These are phyloP conservation scores for Sebastes taczanowskii DNA, from an alignment of 2,797 vertebrate species.

Conservation along the genomic window DNA sequence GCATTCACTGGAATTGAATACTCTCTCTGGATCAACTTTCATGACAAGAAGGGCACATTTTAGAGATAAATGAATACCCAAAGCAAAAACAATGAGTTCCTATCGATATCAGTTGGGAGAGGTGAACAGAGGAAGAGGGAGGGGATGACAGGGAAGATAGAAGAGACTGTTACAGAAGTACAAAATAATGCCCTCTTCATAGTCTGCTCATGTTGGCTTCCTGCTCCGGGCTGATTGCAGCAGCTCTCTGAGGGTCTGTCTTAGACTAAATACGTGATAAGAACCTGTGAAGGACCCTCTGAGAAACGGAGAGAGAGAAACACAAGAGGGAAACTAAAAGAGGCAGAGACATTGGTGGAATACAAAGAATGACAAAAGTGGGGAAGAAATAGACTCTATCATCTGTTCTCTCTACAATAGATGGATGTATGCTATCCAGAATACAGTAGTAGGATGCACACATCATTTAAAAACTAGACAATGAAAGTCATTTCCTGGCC, in stretches of 20 bases:
- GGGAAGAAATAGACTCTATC: background rate
- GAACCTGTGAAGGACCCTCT: slow-evolving; percentile 29
- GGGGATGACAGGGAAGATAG: slow-evolving; percentile 25
- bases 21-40: slow-evolving; percentile 25
- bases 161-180: slow-evolving; percentile 29
- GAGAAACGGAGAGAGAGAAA: slow-evolving; percentile 6
- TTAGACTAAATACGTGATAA: slow-evolving; percentile 46
- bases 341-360: background rate
- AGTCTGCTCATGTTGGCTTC: slow-evolving; percentile 29
- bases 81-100: slow-evolving; percentile 21
- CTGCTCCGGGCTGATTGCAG: slow-evolving; percentile 46
- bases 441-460: background rate
- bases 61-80: slow-evolving; percentile 26
- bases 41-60: slow-evolving; percentile 5
- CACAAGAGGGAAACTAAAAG: background rate
- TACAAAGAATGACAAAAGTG: background rate
- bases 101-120: slow-evolving; percentile 5
- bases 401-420: background rate
- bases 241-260: slow-evolving; percentile 29
- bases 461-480: background rate
- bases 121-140: background rate
- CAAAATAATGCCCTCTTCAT: slow-evolving; percentile 28
- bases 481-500: background rate
- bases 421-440: background rate
- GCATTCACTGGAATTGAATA: slow-evolving; percentile 18